These are phyloP conservation scores for Tachuris rubrigastra DNA, from an alignment of 2,113 vertebrate species.

Conservation along the genomic window DNA sequence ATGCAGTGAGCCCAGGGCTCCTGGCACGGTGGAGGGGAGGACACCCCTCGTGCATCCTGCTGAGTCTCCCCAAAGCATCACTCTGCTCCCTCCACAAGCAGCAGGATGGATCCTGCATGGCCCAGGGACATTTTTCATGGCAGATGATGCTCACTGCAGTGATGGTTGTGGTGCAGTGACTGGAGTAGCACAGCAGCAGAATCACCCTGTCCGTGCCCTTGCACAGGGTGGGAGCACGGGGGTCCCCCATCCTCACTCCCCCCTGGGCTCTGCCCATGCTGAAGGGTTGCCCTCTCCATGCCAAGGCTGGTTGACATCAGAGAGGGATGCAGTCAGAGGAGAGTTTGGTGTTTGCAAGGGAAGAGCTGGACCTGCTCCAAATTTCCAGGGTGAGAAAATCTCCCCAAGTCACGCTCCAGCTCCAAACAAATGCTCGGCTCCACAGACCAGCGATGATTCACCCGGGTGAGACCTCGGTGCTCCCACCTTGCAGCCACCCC, in stretches of 20 bases:
- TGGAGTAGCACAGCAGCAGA: accelerated
- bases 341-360: not conserved
- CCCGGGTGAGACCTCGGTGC: accelerated
- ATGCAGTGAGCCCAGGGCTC: not conserved
- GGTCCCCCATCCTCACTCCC: not conserved
- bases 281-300: not conserved
- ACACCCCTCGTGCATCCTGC: accelerated
- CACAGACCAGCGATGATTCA: not conserved
- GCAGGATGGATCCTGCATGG: not conserved
- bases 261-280: not conserved
- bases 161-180: accelerated
- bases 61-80: accelerated
- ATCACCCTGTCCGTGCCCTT: accelerated
- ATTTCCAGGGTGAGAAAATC: not conserved
- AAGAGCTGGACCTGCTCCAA: not conserved
- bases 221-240: accelerated
- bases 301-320: not conserved
- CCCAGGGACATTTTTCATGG: not conserved
- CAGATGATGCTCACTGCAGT: not conserved
- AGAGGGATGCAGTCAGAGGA: not conserved
- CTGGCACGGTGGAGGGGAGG: accelerated
- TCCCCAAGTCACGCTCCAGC: not conserved
- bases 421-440: not conserved
- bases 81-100: not conserved
- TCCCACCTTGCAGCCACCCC: not conserved